A percentile compares a stretch with the other conserved stretches of the same genome.
Evolutionary conservation across 2,113 vertebrate genomes (phyloP).

Genomic region (Semnornis frantzii): DNA sequence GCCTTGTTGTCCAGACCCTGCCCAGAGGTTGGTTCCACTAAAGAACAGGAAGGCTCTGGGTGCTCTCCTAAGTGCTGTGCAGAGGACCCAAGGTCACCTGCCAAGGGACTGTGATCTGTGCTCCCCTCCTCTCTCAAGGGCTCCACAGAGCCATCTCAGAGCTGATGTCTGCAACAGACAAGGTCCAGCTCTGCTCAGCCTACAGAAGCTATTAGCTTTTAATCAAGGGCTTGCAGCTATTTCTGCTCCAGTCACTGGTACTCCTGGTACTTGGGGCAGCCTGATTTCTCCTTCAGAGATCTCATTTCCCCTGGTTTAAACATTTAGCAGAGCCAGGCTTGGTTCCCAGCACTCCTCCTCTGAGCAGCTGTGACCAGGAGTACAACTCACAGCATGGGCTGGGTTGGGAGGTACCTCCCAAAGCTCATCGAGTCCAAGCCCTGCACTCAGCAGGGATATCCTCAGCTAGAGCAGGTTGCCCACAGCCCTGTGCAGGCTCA

Average conservation of each 20-base stretch:
- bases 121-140: not conserved
- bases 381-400: not conserved
- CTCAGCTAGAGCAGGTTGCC: no score
- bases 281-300: not conserved
- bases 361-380: not conserved
- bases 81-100: not conserved
- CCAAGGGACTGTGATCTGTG: not conserved
- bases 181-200: not conserved
- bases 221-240: constrained; percentile 32
- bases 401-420: no score
- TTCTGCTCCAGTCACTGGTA: not conserved
- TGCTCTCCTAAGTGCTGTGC: not conserved
- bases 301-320: not conserved
- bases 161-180: not conserved
- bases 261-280: not conserved
- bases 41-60: not conserved
- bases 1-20: no score
- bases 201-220: constrained; percentile 20
- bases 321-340: not conserved
- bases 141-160: not conserved
- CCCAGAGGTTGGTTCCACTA: fast-evolving
- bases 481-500: no score
- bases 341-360: not conserved
- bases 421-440: no score
- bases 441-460: no score